Evolutionary conservation across 2,113 vertebrate species (phyloP), one percentile per base, ranked within the genome.

Genomic region (Thamnaconus septentrionalis): DNA sequence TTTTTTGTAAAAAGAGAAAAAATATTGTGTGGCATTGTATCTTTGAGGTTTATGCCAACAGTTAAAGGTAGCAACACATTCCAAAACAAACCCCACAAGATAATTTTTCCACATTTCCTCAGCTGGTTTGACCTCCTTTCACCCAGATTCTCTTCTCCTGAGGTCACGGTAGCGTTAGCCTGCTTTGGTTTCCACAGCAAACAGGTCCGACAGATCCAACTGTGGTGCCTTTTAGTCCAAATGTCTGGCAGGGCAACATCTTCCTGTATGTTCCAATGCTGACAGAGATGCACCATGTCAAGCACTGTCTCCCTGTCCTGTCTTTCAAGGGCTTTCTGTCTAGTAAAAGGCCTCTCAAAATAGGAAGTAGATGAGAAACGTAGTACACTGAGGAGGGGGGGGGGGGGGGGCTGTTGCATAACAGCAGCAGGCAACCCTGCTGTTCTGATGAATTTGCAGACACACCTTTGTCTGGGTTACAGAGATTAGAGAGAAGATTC

Each of bases 121-220:
- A 74, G 59, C 79, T 82, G 64, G 79, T 79, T 74, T 84, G 71
- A 85, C 84, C 77, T 83, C 67, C 75, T 85, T 82, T 78, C 12
- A 46, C 48, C 66, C 52, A 71, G 71, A 83, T 82, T 80, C 82
- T 64, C 66, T 4, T 52, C 66, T 41, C 58, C 55, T 84, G 75
- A 86, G 70, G 76, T 79, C 82, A 78, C 41, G 6, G 42, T 11
- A 40, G 10, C 31, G 9, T 59, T 59, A 5, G 66, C 49, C 64
- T 61, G 39, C 39, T 7, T 43, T 50, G 8, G 54, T 77, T 63
- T 75, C 60, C 55, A 71, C 43, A 52, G 64, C 52, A 70, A 72
- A 73, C 56, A n/a, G n/a, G 62, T 67, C 50, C 2, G 3, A 61
- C 71, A 59, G 55, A 68, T 43, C 40, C 56, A 49, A 69, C 61